These are phyloP conservation scores for Phylloscopus whistleri DNA, from an alignment of 2,113 vertebrate genomes.

Conservation along the genomic window DNA sequence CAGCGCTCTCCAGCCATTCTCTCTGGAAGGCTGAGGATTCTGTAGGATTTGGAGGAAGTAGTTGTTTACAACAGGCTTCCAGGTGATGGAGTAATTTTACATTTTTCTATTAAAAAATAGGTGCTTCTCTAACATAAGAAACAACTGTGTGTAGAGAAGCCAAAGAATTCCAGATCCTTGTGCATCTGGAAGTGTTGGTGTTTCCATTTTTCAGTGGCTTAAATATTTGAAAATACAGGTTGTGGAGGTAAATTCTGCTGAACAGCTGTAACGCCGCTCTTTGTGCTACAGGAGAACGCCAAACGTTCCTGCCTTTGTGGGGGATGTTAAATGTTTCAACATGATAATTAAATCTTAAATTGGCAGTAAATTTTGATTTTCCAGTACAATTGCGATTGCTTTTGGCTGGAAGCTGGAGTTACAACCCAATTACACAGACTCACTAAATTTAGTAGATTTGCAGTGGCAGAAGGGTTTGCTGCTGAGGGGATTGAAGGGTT, in stretches of 20 bases:
- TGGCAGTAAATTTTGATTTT: neutral
- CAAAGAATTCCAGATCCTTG: neutral
- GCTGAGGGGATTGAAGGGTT: neutral
- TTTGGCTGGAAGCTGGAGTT: neutral
- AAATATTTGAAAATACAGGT: neutral
- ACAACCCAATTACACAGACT: neutral
- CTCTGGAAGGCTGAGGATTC: neutral
- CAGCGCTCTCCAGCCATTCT: fast-evolving
- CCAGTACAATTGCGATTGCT: neutral
- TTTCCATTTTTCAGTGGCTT: neutral
- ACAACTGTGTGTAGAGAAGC: neutral
- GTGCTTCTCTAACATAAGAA: neutral
- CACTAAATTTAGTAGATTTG: neutral
- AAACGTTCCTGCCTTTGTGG: neutral
- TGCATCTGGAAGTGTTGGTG: neutral
- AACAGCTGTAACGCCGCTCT: neutral
- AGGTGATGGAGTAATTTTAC: neutral
- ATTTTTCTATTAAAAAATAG: neutral
- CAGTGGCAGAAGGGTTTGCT: neutral
- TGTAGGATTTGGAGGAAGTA: neutral
- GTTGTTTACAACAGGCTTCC: neutral
- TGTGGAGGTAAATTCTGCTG: neutral
- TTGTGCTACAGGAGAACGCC: neutral
- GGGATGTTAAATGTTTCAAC: neutral
- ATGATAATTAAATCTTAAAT: neutral